phyloP scores from a whole-genome alignment of 2,797 vertebrate genomes.

The Chrysolophus pictus region DNA sequence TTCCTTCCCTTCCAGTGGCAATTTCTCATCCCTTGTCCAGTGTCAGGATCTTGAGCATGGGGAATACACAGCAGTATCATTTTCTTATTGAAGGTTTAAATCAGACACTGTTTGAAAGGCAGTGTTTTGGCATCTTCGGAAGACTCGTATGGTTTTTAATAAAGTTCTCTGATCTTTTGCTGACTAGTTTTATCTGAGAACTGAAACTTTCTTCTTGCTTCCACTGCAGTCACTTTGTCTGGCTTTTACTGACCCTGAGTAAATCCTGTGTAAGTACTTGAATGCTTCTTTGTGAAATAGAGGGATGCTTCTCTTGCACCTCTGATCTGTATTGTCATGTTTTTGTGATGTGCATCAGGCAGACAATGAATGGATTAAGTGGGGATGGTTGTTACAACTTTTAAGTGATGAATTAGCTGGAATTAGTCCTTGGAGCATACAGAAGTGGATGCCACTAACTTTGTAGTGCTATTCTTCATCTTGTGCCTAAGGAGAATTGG shows the following conservation, averaged over 20 bases:
- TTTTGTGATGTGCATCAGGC: background rate
- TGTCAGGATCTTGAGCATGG: background rate
- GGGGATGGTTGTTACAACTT: background rate
- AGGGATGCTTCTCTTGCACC: background rate
- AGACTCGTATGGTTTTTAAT: background rate
- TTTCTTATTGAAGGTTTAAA: background rate
- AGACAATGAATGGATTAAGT: background rate
- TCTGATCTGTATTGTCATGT: background rate
- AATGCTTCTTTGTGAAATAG: background rate
- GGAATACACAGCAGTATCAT: background rate
- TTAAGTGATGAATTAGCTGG: background rate
- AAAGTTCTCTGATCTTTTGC: background rate
- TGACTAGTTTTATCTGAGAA: background rate
- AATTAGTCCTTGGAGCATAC: background rate
- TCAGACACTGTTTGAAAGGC: background rate
- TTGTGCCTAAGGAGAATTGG: background rate
- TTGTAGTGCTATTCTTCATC: background rate
- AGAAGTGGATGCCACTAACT: background rate
- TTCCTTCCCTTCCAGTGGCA: background rate
- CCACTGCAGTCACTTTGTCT: background rate
- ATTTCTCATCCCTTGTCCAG: background rate
- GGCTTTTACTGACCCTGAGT: slow-evolving; percentile 15
- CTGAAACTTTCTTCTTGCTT: background rate
- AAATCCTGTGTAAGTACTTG: background rate
- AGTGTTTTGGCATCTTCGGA: background rate